These are phyloP conservation scores for Dendroctonus ponderosae DNA, from an alignment of 1,140 invertebrate genomes.

Conservation along the genomic window DNA sequence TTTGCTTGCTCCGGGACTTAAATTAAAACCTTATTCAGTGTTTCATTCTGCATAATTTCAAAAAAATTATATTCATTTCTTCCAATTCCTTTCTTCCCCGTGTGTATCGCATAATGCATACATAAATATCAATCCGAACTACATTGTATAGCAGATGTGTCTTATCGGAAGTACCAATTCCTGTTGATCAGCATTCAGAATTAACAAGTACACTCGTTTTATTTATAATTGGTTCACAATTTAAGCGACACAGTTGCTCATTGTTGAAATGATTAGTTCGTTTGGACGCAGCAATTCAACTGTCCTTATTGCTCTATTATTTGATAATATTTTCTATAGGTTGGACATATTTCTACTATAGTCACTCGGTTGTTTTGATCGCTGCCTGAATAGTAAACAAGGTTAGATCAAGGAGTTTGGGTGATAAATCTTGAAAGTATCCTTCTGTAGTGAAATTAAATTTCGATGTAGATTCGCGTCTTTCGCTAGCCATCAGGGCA, in stretches of 20 bases:
- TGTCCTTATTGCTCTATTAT: background rate
- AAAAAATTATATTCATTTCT: too few relatives aligned
- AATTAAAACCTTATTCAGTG: too few relatives aligned
- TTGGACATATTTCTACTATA: background rate
- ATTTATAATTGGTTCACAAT: conserved; percentile 14
- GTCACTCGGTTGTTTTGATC: background rate
- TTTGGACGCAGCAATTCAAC: too few relatives aligned
- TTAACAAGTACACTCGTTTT: conserved; percentile 9
- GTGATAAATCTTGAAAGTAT: too few relatives aligned
- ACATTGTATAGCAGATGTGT: conserved; percentile 12
- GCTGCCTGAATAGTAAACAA: background rate
- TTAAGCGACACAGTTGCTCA: conserved; percentile 3
- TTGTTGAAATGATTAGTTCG: conserved; percentile 10
- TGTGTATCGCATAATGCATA: too few relatives aligned
- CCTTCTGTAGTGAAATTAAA: too few relatives aligned
- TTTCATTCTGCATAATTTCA: too few relatives aligned
- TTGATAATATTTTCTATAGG: conserved; percentile 10
- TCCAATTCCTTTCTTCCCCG: too few relatives aligned
- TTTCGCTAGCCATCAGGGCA: too few relatives aligned
- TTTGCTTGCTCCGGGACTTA: too few relatives aligned
- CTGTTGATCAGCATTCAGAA: conserved; percentile 14
- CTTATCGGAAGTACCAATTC: conserved; percentile 14
- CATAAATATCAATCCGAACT: background rate
- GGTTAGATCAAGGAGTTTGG: too few relatives aligned
- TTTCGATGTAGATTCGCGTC: too few relatives aligned